phyloP scores from a whole-genome alignment of 2,888 invertebrate genomes.

The Thera britannica region DNA sequence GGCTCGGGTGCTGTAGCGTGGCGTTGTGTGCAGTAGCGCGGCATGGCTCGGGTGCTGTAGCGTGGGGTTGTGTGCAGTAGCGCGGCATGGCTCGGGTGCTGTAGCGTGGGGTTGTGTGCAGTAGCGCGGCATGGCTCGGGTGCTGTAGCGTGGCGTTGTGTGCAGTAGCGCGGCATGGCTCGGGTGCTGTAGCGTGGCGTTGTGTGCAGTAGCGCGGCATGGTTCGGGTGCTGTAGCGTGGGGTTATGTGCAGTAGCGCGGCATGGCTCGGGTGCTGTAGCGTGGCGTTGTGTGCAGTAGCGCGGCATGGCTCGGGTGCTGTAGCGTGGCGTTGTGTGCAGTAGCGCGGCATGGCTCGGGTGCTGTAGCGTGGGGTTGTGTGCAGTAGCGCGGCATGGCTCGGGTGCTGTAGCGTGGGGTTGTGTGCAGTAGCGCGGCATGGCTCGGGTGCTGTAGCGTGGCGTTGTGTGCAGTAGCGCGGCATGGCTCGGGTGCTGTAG shows the following conservation, averaged over 20 bases:
- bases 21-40: too few relatives aligned
- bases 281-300: constrained; percentile 63
- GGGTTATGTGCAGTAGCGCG: background rate
- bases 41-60: too few relatives aligned
- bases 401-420: too few relatives aligned
- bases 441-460: constrained; percentile 26
- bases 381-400: constrained; percentile 63
- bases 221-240: too few relatives aligned
- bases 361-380: constrained; percentile 17
- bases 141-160: too few relatives aligned
- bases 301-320: too few relatives aligned
- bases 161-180: constrained; percentile 7
- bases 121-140: constrained; percentile 48
- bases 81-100: constrained; percentile 27
- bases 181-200: constrained; percentile 19
- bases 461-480: constrained; percentile 63
- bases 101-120: constrained; percentile 52
- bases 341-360: constrained; percentile 5
- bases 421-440: background rate
- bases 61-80: background rate
- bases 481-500: too few relatives aligned
- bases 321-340: too few relatives aligned
- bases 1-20: too few relatives aligned
- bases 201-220: constrained; percentile 63
- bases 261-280: constrained; percentile 27